phyloP scores from a whole-genome alignment of 2,113 vertebrate species.

The Plotosus lineatus region DNA sequence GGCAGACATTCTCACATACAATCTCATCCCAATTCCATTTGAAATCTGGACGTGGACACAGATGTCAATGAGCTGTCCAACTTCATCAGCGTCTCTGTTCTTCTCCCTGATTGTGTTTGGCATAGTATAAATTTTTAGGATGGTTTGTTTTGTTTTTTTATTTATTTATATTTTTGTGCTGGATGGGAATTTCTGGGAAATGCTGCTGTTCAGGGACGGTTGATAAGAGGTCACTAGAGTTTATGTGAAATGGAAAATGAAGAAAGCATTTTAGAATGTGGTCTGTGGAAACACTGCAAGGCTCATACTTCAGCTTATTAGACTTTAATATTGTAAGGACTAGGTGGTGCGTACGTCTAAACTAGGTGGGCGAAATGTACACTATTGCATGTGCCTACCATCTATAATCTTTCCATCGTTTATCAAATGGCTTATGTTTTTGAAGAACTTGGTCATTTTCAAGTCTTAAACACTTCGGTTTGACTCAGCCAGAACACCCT shows the following conservation, averaged over 20 bases:
- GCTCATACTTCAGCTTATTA: background rate
- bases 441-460: too few relatives aligned
- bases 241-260: background rate
- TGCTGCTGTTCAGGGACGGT: background rate
- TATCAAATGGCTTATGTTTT: too few relatives aligned
- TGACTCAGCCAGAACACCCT: too few relatives aligned
- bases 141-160: background rate
- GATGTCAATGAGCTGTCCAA: conserved; percentile 4
- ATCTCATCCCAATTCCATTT: background rate
- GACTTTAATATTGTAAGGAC: background rate
- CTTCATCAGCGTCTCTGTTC: background rate
- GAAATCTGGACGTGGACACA: background rate
- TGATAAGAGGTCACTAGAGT: background rate
- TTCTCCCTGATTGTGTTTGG: background rate
- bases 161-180: too few relatives aligned
- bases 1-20: too few relatives aligned
- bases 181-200: background rate
- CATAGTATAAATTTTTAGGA: conserved; percentile 10
- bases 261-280: background rate
- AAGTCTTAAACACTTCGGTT: too few relatives aligned
- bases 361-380: too few relatives aligned
- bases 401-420: too few relatives aligned
- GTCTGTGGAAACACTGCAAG: background rate
- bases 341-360: too few relatives aligned
- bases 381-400: too few relatives aligned